phyloP scores from a whole-genome alignment of 2,797 vertebrate genomes.

The Brotogeris chrysoptera region DNA sequence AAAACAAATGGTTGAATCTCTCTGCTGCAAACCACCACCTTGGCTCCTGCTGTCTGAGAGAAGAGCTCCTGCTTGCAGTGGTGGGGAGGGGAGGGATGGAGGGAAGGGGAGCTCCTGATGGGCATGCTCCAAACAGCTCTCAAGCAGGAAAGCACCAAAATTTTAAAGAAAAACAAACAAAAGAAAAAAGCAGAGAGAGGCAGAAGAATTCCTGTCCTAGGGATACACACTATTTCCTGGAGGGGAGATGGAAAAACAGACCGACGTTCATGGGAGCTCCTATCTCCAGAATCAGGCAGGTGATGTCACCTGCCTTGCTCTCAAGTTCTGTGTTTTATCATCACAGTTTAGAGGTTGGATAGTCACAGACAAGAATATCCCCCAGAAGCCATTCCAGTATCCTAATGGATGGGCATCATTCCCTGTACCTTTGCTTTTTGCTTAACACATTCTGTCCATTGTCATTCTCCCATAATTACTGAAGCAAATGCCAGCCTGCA shows the following conservation, averaged over 20 bases:
- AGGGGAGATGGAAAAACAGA: background rate
- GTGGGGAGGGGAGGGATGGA: background rate
- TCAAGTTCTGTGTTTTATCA: conserved; percentile 7
- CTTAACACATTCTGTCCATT: background rate
- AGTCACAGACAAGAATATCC: background rate
- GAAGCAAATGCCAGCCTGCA: conserved; percentile 1
- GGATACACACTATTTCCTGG: background rate
- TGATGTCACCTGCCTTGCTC: background rate
- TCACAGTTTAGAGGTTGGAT: background rate
- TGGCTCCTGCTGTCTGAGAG: background rate
- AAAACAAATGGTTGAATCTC: conserved; percentile 77
- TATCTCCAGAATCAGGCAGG: background rate
- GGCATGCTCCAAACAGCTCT: background rate
- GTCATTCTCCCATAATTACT: background rate
- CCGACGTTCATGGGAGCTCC: background rate
- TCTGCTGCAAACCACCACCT: conserved; percentile 55
- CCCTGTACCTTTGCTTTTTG: background rate
- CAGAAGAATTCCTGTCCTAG: background rate
- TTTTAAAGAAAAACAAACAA: too few relatives aligned
- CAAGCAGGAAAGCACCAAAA: background rate
- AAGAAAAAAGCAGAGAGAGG: background rate
- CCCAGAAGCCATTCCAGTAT: conserved; percentile 22
- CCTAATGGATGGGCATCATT: conserved; percentile 9
- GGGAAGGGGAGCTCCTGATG: background rate
- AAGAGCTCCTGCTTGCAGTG: background rate